phyloP scores from a whole-genome alignment of 2,113 vertebrate genomes.

The Leuciscus idus region DNA sequence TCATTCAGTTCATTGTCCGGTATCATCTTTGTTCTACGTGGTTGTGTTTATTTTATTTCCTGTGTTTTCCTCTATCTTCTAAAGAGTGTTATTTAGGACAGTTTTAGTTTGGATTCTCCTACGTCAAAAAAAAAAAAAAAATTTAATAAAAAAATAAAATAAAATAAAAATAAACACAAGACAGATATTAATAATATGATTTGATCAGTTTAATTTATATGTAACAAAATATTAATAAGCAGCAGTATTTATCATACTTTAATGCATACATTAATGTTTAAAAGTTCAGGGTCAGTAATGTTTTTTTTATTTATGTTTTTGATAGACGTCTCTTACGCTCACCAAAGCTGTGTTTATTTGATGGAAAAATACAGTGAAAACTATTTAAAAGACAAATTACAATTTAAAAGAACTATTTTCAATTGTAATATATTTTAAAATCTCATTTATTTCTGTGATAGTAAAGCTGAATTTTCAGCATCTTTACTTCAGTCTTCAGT shows the following conservation, averaged over 20 bases:
- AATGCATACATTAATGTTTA: neutral
- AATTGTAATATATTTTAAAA: neutral
- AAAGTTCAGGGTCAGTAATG: neutral
- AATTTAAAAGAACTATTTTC: neutral
- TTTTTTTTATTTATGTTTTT: no score
- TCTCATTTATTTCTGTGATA: neutral
- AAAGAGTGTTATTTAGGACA: no score
- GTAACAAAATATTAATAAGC: neutral
- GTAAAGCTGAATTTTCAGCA: neutral
- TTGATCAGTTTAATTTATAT: neutral
- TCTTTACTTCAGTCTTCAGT: neutral
- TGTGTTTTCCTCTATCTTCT: no score
- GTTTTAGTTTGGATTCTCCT: no score
- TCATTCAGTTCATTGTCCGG: no score
- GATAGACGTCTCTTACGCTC: no score
- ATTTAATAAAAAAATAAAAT: neutral
- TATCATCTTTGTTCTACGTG: no score
- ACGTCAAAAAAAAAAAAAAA: fast-evolving
- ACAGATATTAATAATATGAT: neutral
- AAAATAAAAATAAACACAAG: neutral
- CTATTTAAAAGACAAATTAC: neutral
- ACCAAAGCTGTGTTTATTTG: neutral
- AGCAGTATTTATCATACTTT: neutral
- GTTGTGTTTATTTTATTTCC: no score
- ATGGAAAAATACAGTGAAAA: neutral